Conservation (phyloP, 2,113 vertebrate species). For the Callopanchax toddi region DNA sequence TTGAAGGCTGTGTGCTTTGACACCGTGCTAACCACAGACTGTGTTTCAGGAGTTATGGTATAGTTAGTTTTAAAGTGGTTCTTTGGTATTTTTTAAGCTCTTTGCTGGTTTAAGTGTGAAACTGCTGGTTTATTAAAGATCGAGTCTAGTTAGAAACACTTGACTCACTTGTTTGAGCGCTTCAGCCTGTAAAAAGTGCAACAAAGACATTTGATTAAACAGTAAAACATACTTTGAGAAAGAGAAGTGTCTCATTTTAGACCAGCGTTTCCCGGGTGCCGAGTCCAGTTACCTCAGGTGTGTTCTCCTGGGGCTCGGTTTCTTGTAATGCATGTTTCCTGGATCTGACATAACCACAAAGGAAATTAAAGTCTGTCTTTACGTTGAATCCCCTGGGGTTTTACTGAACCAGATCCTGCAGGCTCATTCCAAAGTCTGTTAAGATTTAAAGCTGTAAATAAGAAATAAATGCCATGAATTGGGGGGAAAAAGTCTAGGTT, state of each 20-base stretch:
- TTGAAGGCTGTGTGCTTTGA: neutral
- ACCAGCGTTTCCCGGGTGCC: constrained; percentile 17
- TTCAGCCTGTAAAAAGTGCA: neutral
- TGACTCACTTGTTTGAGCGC: neutral
- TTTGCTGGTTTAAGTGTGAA: neutral
- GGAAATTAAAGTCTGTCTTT: constrained; percentile 49
- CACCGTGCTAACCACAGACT: neutral
- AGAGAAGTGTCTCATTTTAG: constrained; percentile 6
- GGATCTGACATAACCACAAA: constrained; percentile 36
- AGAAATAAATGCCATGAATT: too few relatives aligned
- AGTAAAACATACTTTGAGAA: constrained; percentile 1
- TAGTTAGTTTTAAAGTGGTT: neutral
- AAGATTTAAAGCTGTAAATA: neutral
- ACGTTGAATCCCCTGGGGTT: constrained; percentile 13
- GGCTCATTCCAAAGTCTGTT: constrained; percentile 64
- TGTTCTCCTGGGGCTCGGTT: neutral
- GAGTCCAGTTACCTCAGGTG: constrained; percentile 45
- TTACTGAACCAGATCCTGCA: constrained; percentile 62
- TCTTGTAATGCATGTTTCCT: constrained; percentile 24
- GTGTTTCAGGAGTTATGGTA: neutral
- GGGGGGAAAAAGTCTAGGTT: too few relatives aligned
- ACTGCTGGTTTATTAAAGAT: neutral
- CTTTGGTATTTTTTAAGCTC: neutral
- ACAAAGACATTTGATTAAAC: constrained; percentile 14
- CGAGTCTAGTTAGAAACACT: neutral